phyloP scores from a whole-genome alignment of 2,888 invertebrate species.

The Leptopterna dolabrata region DNA sequence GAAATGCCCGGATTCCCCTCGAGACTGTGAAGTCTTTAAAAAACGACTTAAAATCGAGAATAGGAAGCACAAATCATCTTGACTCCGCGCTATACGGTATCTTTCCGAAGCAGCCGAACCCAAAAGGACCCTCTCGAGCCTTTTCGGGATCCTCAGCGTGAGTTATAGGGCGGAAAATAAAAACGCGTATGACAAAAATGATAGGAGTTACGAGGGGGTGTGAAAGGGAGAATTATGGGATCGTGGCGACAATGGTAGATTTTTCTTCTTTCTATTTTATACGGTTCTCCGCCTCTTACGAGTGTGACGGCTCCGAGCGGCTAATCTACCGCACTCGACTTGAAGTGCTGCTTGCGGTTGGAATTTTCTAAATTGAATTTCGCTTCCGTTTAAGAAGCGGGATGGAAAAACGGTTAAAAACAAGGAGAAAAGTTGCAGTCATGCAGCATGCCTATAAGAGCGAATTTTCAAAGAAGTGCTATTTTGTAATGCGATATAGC shows the following conservation, averaged over 20 bases:
- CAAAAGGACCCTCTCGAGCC: not conserved
- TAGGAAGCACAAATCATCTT: slow-evolving; percentile 1
- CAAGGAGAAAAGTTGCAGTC: too few relatives aligned
- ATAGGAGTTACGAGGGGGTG: slow-evolving; percentile 2
- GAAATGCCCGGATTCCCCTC: not conserved
- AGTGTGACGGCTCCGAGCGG: not conserved
- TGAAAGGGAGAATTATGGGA: slow-evolving; percentile 4
- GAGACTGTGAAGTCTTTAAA: not conserved
- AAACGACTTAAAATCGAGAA: not conserved
- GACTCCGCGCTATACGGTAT: not conserved
- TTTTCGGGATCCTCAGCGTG: not conserved
- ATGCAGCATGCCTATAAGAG: too few relatives aligned
- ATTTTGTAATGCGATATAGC: too few relatives aligned
- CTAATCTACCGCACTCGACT: not conserved
- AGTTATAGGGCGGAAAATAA: slow-evolving; percentile 10
- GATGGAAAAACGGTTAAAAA: too few relatives aligned
- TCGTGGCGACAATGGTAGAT: not conserved
- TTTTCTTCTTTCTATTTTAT: too few relatives aligned
- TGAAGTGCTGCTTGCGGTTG: too few relatives aligned
- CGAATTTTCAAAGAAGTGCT: too few relatives aligned
- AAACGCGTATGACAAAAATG: slow-evolving; percentile 19
- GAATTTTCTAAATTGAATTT: too few relatives aligned
- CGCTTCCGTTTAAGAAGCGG: too few relatives aligned
- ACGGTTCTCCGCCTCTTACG: not conserved
- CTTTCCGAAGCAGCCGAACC: not conserved